Percentiles rank a stretch among this genome's conserved stretches.
These are phyloP conservation scores for Paragorgia papillata DNA, from an alignment of 92 coral and sea anemone species.

Conservation along the genomic window DNA sequence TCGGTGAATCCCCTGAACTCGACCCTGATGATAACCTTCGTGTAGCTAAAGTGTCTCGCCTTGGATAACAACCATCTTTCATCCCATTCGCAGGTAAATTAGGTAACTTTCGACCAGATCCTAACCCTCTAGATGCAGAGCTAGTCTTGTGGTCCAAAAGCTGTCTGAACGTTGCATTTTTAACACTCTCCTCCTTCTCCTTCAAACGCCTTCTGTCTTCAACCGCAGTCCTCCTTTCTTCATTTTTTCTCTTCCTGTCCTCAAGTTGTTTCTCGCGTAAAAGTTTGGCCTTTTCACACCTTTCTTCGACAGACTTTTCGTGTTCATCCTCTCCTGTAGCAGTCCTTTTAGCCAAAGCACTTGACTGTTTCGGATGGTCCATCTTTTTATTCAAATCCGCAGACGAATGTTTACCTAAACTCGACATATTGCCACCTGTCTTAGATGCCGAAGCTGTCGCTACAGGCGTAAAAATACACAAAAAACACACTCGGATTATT, in stretches of 20 bases:
- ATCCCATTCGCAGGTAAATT: constrained; percentile 79
- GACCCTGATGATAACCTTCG: constrained; percentile 71
- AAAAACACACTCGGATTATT: background rate
- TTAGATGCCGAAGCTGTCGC: constrained; percentile 51
- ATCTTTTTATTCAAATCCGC: constrained; percentile 22
- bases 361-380: constrained; percentile 32
- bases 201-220: constrained; percentile 84
- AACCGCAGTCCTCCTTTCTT: constrained; percentile 84
- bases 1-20: constrained; percentile 60
- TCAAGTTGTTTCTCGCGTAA: constrained; percentile 87
- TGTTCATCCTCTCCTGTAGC: constrained; percentile 58
- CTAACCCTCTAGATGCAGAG: constrained; percentile 30
- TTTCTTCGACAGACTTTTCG: constrained; percentile 55
- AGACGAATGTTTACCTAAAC: constrained; percentile 25
- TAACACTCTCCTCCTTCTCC: constrained; percentile 73
- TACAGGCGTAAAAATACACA: constrained; percentile 30
- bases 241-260: constrained; percentile 78
- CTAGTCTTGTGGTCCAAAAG: constrained; percentile 57
- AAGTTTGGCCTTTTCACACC: constrained; percentile 74
- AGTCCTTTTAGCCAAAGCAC: constrained; percentile 56
- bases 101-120: constrained; percentile 88
- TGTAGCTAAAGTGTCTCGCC: constrained; percentile 14
- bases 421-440: constrained; percentile 33
- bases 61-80: constrained; percentile 58
- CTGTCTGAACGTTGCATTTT: constrained; percentile 70